A percentile compares a stretch with the other conserved stretches of the same genome.
phyloP scores from a whole-genome alignment of 2,888 invertebrate species.

The Lasioglossum figueresi region DNA sequence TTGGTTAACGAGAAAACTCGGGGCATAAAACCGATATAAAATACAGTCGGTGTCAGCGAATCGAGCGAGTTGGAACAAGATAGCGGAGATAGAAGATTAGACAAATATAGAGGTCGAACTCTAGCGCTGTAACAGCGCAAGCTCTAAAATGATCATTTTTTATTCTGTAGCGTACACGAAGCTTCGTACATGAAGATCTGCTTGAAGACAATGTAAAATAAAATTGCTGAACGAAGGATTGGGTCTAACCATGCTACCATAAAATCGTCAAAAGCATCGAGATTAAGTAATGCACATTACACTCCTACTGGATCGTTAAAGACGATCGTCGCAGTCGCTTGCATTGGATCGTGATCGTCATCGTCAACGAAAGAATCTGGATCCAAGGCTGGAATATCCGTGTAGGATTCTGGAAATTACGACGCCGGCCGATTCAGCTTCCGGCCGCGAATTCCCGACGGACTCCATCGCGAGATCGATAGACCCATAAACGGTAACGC shows the following conservation, averaged over 20 bases:
- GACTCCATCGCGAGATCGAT: constrained; percentile 20
- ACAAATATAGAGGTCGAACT: not conserved
- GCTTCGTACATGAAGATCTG: not conserved
- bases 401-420: not conserved
- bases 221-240: not conserved
- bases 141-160: not conserved
- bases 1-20: not conserved
- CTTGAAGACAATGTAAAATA: not conserved
- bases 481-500: constrained; percentile 8
- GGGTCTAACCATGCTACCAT: not conserved
- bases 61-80: too few relatives aligned
- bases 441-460: not conserved
- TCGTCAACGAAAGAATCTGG: not conserved
- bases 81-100: too few relatives aligned
- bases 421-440: not conserved
- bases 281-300: not conserved
- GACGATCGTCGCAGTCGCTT: not conserved
- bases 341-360: not conserved
- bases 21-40: not conserved
- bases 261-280: not conserved
- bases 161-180: not conserved
- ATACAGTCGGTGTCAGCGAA: too few relatives aligned
- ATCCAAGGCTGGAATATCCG: not conserved
- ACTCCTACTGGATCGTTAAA: not conserved
- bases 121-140: not conserved